Conservation (phyloP, 2,797 vertebrate species). For the Tenualosa thibaudeaui region DNA sequence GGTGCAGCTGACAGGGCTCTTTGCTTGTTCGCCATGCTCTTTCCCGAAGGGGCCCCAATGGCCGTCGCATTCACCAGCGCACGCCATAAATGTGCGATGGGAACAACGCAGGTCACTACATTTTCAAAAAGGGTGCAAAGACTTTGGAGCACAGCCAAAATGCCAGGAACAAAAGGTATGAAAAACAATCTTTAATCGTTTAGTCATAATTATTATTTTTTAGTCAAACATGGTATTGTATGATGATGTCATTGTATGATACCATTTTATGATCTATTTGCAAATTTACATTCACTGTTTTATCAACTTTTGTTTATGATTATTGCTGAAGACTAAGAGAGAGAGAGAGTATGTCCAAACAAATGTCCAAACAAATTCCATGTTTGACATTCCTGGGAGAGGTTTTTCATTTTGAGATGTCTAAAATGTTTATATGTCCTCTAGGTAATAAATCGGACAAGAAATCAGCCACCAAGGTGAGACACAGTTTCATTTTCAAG, state of each 20-base stretch:
- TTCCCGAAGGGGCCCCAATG: conserved; percentile 76
- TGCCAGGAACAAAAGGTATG: conserved; percentile 79
- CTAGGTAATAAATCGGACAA: conserved; percentile 83
- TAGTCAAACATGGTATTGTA: neutral
- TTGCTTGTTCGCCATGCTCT: conserved; percentile 72
- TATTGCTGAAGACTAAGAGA: neutral
- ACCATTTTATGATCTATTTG: neutral
- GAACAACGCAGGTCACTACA: conserved; percentile 62
- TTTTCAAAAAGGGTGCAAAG: conserved; percentile 64
- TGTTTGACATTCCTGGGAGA: neutral
- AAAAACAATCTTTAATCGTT: conserved; percentile 16
- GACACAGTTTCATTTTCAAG: conserved; percentile 25
- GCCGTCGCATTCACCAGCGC: conserved; percentile 66
- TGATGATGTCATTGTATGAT: too few species aligned
- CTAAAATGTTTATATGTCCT: conserved; percentile 25
- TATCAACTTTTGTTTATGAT: neutral
- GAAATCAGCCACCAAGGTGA: conserved; percentile 81
- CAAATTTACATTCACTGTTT: neutral
- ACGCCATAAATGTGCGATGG: conserved; percentile 75
- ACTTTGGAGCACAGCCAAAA: conserved; percentile 71
- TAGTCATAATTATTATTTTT: neutral
- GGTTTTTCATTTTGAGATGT: neutral
- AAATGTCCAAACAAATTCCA: neutral
- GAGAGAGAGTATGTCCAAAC: neutral
- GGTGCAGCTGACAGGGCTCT: conserved; percentile 78